Evolutionary conservation across 2,888 invertebrate genomes (phyloP).

Genomic region (Sabatieria punctata): DNA sequence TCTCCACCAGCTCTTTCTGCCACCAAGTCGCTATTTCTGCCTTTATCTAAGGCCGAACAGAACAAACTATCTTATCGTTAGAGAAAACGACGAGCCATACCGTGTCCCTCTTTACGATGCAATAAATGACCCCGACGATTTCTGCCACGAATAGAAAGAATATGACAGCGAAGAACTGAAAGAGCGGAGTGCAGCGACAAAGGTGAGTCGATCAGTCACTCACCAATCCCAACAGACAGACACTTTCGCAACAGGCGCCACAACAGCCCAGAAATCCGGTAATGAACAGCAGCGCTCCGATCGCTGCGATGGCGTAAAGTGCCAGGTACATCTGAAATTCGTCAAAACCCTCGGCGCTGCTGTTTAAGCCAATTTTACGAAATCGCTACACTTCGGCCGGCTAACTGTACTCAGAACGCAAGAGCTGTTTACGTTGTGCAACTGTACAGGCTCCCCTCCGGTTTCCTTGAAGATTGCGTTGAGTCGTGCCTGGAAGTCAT

Average conservation of each 20-base stretch:
- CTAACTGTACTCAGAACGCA: too few relatives aligned
- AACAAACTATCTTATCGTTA: too few relatives aligned
- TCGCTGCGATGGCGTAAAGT: slow-evolving; percentile 15
- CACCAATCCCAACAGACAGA: slow-evolving; percentile 16
- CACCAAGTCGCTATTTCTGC: slow-evolving; percentile 11
- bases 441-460: neutral
- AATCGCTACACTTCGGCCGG: too few relatives aligned
- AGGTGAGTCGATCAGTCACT: neutral
- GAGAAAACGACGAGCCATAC: slow-evolving; percentile 11
- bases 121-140: slow-evolving; percentile 16
- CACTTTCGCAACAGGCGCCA: slow-evolving; percentile 18
- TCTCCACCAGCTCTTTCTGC: slow-evolving; percentile 14
- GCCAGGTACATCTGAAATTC: slow-evolving; percentile 14
- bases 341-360: neutral
- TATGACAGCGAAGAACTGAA: slow-evolving; percentile 18
- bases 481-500: slow-evolving; percentile 10
- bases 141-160: slow-evolving; percentile 16
- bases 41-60: too few relatives aligned
- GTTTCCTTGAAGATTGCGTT: neutral
- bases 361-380: too few relatives aligned
- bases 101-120: slow-evolving; percentile 13
- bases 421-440: too few relatives aligned
- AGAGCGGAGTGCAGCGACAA: neutral
- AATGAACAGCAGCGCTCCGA: slow-evolving; percentile 17
- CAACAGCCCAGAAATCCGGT: slow-evolving; percentile 21